These are phyloP conservation scores for Brachyrhaphis roseni DNA, from an alignment of 2,797 vertebrate genomes.

Conservation along the genomic window DNA sequence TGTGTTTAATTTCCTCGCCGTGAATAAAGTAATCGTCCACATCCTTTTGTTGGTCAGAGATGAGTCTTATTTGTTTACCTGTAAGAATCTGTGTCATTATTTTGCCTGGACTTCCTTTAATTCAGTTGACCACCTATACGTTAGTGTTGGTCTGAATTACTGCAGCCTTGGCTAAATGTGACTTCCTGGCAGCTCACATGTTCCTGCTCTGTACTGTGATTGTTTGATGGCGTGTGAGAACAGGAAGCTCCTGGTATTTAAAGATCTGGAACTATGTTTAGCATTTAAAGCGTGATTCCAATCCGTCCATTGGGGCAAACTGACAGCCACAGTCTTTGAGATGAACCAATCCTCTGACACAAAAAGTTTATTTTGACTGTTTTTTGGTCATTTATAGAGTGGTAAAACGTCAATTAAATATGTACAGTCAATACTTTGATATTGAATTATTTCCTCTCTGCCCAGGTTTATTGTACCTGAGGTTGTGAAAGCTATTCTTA, in stretches of 20 bases:
- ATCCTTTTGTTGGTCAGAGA: not conserved
- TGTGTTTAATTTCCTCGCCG: slow-evolving; percentile 16
- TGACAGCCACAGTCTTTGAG: not conserved
- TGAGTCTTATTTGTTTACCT: not conserved
- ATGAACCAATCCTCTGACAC: not conserved
- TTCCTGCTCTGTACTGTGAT: not conserved
- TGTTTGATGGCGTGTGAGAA: not conserved
- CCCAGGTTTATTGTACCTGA: not conserved
- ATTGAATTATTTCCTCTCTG: slow-evolving; percentile 1
- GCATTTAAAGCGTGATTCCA: not conserved
- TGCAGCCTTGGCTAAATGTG: slow-evolving; percentile 16
- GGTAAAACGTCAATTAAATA: not conserved
- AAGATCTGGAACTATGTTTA: not conserved
- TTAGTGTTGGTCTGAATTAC: slow-evolving; percentile 4
- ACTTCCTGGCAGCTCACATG: slow-evolving; percentile 22
- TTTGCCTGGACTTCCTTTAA: slow-evolving; percentile 35
- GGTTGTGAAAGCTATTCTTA: not conserved
- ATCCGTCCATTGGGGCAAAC: not conserved
- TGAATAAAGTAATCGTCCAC: slow-evolving; percentile 18
- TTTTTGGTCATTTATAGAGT: not conserved
- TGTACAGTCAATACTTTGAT: not conserved
- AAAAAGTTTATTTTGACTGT: not conserved
- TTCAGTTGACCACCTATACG: slow-evolving; percentile 22
- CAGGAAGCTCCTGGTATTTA: slow-evolving; percentile 4
- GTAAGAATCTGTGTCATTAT: not conserved